A percentile compares a stretch with the other conserved stretches of the same genome.
Evolutionary conservation across 2,113 vertebrate genomes (phyloP).

Genomic region (Indicator indicator): DNA sequence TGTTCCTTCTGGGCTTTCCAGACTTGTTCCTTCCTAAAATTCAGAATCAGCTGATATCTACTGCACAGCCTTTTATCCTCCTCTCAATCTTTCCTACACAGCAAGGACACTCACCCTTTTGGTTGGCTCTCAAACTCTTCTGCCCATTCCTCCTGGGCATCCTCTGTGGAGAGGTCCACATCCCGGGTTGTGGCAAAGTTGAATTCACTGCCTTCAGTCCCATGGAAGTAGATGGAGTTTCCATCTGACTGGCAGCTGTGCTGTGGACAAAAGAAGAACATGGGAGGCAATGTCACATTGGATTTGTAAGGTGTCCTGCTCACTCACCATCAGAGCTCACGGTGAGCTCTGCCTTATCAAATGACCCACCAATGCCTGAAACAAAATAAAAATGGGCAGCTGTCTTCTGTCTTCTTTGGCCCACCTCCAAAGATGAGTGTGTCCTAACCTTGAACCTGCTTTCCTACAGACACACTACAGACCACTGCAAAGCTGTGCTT

Average conservation of each 20-base stretch:
- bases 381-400: not conserved
- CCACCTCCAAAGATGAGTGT: rapidly evolving
- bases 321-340: conserved; percentile 8
- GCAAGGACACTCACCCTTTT: conserved; percentile 83
- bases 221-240: conserved; percentile 95
- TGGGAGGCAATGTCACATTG: not conserved
- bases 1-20: not conserved
- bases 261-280: conserved; percentile 75
- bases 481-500: not conserved
- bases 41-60: not conserved
- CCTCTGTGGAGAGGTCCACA: conserved; percentile 91
- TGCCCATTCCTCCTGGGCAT: conserved; percentile 92
- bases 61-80: not conserved
- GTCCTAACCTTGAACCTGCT: not conserved
- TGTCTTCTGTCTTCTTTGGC: not conserved
- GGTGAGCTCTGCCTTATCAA: not conserved
- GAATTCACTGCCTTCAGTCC: conserved; percentile 88
- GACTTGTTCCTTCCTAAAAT: not conserved
- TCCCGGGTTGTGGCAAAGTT: conserved; percentile 93
- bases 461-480: not conserved
- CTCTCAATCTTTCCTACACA: not conserved
- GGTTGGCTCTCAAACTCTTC: conserved; percentile 95
- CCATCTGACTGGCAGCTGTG: conserved; percentile 98
- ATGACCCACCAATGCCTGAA: not conserved
- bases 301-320: conserved; percentile 21